A percentile compares a stretch with the other conserved stretches of the same genome.
These are phyloP conservation scores for Andrena haemorrhoa DNA, from an alignment of 2,888 invertebrate species.

Conservation along the genomic window DNA sequence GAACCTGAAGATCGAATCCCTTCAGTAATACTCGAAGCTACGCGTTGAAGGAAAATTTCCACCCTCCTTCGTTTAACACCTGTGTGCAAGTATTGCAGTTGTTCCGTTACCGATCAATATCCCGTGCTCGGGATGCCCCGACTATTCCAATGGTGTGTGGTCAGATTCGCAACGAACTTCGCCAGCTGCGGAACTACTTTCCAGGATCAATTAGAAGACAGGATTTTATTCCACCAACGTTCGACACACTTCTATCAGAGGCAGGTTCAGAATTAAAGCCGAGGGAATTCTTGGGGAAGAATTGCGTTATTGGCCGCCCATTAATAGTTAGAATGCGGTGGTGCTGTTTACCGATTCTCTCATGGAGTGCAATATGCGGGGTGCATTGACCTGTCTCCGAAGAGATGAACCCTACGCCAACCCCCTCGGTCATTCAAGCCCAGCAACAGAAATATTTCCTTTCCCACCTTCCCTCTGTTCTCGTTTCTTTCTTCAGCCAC, in stretches of 20 bases:
- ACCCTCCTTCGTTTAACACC: too few species aligned
- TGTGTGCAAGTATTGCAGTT: too few species aligned
- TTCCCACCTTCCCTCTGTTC: conserved; percentile 30
- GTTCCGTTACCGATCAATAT: too few species aligned
- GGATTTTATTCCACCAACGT: too few species aligned
- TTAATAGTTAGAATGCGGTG: not conserved
- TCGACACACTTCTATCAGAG: not conserved
- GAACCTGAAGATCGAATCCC: too few species aligned
- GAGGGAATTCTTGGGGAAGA: not conserved
- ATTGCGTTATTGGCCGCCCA: not conserved
- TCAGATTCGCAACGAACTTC: too few species aligned
- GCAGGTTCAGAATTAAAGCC: not conserved
- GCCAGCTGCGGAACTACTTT: too few species aligned
- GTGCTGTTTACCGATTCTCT: conserved; percentile 28
- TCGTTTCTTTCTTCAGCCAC: not conserved
- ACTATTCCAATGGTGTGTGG: too few species aligned
- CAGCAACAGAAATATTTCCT: conserved; percentile 43
- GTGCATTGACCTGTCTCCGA: conserved; percentile 33
- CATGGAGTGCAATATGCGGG: conserved; percentile 6
- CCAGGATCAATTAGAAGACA: too few species aligned
- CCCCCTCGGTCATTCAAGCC: conserved; percentile 2
- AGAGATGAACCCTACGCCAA: conserved; percentile 30
- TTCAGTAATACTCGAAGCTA: too few species aligned
- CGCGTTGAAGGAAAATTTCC: too few species aligned
- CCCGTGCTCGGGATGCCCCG: too few species aligned